These are phyloP conservation scores for Latrodectus elegans DNA, from an alignment of 2,888 invertebrate genomes.

Conservation along the genomic window DNA sequence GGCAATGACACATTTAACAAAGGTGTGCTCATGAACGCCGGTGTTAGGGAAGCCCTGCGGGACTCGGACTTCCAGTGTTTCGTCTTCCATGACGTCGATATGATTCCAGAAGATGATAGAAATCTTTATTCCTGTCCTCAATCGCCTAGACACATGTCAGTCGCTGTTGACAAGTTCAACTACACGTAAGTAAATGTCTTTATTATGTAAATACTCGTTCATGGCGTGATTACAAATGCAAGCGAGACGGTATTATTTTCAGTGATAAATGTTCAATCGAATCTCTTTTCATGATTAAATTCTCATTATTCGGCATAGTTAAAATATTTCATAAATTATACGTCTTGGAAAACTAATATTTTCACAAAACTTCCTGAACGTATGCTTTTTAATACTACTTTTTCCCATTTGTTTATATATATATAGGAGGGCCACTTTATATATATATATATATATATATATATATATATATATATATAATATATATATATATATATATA, in stretches of 20 bases:
- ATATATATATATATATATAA: no score
- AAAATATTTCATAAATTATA: neutral
- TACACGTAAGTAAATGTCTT: slow-evolving; percentile 70
- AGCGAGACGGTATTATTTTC: neutral
- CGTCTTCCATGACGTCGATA: slow-evolving; percentile 76
- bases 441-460: no score
- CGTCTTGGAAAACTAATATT: neutral
- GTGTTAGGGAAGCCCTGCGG: slow-evolving; percentile 73
- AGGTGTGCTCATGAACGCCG: slow-evolving; percentile 75
- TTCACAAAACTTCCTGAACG: neutral
- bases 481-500: no score
- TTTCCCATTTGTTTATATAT: no score
- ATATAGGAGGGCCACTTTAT: no score
- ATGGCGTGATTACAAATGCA: neutral
- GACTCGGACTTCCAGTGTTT: slow-evolving; percentile 76
- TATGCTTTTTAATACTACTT: no score
- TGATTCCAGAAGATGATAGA: slow-evolving; percentile 73
- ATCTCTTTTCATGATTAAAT: neutral
- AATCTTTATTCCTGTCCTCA: slow-evolving; percentile 71
- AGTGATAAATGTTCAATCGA: neutral
- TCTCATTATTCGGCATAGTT: neutral
- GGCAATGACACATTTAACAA: slow-evolving; percentile 75
- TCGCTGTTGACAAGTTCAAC: slow-evolving; percentile 72
- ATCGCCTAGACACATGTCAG: slow-evolving; percentile 71
- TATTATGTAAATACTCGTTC: neutral